Base-by-base conservation (phyloP, 2,113 vertebrate species). In the Corvus hawaiiensis region DNA sequence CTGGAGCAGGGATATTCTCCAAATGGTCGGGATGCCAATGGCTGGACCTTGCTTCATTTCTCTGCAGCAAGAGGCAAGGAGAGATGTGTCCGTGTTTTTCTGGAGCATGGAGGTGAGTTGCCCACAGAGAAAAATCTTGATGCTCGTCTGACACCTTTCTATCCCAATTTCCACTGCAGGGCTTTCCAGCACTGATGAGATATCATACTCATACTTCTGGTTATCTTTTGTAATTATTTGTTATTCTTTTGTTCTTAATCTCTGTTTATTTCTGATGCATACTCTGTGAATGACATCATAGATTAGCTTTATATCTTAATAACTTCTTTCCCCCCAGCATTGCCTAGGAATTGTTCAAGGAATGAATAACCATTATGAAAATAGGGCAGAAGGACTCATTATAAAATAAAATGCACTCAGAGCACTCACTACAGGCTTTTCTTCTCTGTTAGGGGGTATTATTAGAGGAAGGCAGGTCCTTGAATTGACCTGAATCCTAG, bases 21-120 rank as follows among this genome's bases (percentile, higher is more conserved):
- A 9, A 99, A 99, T 41, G 99, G 99, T 89, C 98, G 99, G 2
- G 99, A 99, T 24, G 99, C 99, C 94, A 99, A 99, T 4, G 99
- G 99, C 80, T 99, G 99, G 99, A 99, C 99, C 3, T 96, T 99
- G 97, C 99, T 99, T 69, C 99, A 99, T 95, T 99, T 99, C 97
- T 99, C 99, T 39, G 99, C 99, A 48, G 99, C 99, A 21, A 98
- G 99, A 98, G 99, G 99, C 33, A 99, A 99, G 85, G 99, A 99
- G 96, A 98, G 99, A 97, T 99, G 99, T 52, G 99, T 99, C 33
- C 98, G 99, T 19, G 99, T 99, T 39, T 99, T 99, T 94, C 98
- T 99, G 43, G 99, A 99, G 79, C 99, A 99, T 17, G 99, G 99
- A 99, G 99, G 99, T 99, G 92, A 98, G 98, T 97, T 83, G 32